Conservation (phyloP, 2,113 vertebrate species). For the Acrocephalus arundinaceus region DNA sequence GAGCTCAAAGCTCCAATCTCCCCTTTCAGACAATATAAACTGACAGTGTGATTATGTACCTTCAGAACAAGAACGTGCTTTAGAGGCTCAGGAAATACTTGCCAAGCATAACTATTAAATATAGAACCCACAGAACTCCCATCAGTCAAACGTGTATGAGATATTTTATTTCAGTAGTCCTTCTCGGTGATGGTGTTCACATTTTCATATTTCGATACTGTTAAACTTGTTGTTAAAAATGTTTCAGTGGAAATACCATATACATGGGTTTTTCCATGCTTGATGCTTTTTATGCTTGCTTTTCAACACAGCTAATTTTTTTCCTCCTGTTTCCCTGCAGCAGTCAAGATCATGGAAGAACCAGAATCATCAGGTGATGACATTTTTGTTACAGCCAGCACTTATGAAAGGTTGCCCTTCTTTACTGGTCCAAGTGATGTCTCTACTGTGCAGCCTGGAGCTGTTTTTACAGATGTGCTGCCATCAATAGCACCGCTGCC, state of each 20-base stretch:
- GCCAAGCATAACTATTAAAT: neutral
- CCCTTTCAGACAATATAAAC: neutral
- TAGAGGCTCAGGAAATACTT: neutral
- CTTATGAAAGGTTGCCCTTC: conserved; percentile 9
- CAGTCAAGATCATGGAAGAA: conserved; percentile 29
- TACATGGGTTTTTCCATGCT: neutral
- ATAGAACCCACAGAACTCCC: neutral
- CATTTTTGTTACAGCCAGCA: neutral
- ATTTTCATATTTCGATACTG: neutral
- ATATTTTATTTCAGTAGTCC: neutral
- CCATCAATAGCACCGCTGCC: neutral
- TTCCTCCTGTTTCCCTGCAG: conserved; percentile 48
- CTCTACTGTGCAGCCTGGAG: neutral
- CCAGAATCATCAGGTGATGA: conserved; percentile 52
- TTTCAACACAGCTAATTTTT: neutral
- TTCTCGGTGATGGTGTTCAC: neutral
- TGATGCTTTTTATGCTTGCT: neutral
- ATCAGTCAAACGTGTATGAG: neutral
- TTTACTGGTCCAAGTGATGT: neutral
- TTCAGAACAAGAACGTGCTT: neutral
- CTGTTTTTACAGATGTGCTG: neutral
- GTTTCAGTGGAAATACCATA: neutral
- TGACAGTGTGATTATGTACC: neutral
- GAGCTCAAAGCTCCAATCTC: neutral
- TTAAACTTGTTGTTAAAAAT: neutral